A percentile compares a stretch with the other conserved stretches of the same genome.
Evolutionary conservation across 2,797 vertebrate species (phyloP).

Genomic region (Trichosurus vulpecula): DNA sequence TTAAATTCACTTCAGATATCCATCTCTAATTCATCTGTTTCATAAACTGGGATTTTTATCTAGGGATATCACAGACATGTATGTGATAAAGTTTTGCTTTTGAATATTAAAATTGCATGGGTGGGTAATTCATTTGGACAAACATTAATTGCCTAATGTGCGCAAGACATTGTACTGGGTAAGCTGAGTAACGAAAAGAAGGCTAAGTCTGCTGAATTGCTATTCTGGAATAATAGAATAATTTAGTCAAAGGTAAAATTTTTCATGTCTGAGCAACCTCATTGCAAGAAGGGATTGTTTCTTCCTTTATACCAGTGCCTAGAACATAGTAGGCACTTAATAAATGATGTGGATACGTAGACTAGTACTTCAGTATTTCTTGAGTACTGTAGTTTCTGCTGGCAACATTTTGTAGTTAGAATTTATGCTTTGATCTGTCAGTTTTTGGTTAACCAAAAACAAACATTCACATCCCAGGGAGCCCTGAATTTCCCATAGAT

Average conservation of each 20-base stretch:
- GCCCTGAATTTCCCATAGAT: neutral
- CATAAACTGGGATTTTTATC: slow-evolving; percentile 63
- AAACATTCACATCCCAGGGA: neutral
- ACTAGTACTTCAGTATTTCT: neutral
- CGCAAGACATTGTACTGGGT: neutral
- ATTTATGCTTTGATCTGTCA: neutral
- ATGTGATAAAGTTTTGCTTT: neutral
- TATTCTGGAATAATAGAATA: neutral
- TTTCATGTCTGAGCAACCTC: neutral
- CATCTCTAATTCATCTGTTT: slow-evolving; percentile 63
- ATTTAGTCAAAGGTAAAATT: neutral
- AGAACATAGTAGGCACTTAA: neutral
- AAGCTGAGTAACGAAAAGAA: neutral
- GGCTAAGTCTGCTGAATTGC: neutral
- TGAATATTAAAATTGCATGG: neutral
- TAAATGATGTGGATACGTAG: neutral
- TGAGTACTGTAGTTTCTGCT: neutral
- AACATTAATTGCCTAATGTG: neutral
- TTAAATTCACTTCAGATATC: neutral
- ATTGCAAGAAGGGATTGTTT: neutral
- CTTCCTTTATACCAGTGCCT: neutral
- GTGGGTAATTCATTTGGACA: neutral
- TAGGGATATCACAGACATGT: neutral
- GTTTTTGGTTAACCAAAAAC: neutral
- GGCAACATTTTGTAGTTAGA: neutral